Percentiles rank a stretch among this genome's conserved stretches.
phyloP scores from a whole-genome alignment of 1,140 invertebrate genomes.

The Heliconius melpomene region DNA sequence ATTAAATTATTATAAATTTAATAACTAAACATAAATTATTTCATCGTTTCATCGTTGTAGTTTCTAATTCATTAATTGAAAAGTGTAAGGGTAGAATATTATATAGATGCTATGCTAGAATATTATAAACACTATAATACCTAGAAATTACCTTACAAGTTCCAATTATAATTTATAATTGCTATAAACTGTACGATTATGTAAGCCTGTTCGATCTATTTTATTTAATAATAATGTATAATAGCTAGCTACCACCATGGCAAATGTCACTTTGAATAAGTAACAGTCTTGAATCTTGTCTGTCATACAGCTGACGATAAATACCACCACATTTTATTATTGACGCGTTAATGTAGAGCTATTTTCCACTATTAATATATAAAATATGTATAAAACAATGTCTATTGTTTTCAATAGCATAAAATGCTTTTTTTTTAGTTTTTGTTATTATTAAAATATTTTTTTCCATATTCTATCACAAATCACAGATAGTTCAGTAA shows the following conservation, averaged over 20 bases:
- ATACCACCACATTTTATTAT: background rate
- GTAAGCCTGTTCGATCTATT: background rate
- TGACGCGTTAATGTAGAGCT: background rate
- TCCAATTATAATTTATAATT: slow-evolving; percentile 6
- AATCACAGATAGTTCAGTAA: no score
- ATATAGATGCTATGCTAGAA: background rate
- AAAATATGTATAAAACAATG: background rate
- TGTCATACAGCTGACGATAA: background rate
- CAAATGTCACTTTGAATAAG: slow-evolving; percentile 14
- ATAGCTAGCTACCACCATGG: background rate
- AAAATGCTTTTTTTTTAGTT: background rate
- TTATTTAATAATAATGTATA: slow-evolving; percentile 1
- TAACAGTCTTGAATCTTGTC: background rate
- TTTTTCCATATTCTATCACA: no score
- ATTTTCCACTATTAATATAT: background rate
- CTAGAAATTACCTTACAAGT: background rate
- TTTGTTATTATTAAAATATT: background rate
- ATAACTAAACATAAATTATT: no score
- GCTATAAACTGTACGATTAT: background rate
- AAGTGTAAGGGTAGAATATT: background rate
- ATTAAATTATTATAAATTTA: no score
- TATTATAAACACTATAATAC: background rate
- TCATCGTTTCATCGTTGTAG: no score
- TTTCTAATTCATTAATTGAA: background rate
- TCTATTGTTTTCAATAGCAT: background rate